Conservation (phyloP, 1,140 invertebrate genomes). For the Drosophila pruinosa region DNA sequence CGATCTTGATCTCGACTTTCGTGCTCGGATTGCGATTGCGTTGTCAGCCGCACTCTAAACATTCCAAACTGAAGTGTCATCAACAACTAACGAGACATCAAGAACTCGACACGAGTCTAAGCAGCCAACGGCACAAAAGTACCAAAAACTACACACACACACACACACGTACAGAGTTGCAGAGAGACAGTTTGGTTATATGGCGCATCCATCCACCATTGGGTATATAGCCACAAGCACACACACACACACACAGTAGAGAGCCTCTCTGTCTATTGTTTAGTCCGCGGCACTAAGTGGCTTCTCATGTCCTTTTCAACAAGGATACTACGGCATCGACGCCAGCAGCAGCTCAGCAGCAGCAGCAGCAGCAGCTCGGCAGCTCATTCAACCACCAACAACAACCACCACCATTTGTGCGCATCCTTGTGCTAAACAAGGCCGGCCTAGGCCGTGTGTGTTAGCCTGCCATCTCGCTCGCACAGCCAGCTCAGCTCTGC, state of each 20-base stretch:
- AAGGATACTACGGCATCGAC: slow-evolving; percentile 53
- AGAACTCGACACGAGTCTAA: slow-evolving; percentile 82
- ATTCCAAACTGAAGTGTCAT: slow-evolving; percentile 83
- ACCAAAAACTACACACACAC: slow-evolving; percentile 58
- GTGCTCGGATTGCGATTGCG: slow-evolving; percentile 14
- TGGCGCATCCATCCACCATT: slow-evolving; percentile 72
- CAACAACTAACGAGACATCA: slow-evolving; percentile 83
- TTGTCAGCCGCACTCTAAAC: slow-evolving; percentile 74
- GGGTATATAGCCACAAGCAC: slow-evolving; percentile 47
- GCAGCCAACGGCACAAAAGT: slow-evolving; percentile 77
- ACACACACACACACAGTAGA: slow-evolving; percentile 38
- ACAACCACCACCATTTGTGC: slow-evolving; percentile 42
- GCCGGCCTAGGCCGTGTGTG: slow-evolving; percentile 7
- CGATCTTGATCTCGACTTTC: slow-evolving; percentile 15
- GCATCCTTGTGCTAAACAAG: slow-evolving; percentile 45
- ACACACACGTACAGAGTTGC: slow-evolving; percentile 18
- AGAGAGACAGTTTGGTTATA: slow-evolving; percentile 30
- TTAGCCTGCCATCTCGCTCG: slow-evolving; percentile 43
- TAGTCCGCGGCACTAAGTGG: slow-evolving; percentile 74
- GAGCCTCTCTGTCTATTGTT: slow-evolving; percentile 69
- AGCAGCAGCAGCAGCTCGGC: slow-evolving; percentile 25
- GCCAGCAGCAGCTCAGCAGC: neutral
- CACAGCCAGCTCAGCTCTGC: slow-evolving; percentile 8
- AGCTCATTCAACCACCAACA: slow-evolving; percentile 65
- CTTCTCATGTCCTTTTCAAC: slow-evolving; percentile 82